A percentile compares a stretch with the other conserved stretches of the same genome.
These are phyloP conservation scores for Esox niger DNA, from an alignment of 2,113 vertebrate species.

Conservation along the genomic window DNA sequence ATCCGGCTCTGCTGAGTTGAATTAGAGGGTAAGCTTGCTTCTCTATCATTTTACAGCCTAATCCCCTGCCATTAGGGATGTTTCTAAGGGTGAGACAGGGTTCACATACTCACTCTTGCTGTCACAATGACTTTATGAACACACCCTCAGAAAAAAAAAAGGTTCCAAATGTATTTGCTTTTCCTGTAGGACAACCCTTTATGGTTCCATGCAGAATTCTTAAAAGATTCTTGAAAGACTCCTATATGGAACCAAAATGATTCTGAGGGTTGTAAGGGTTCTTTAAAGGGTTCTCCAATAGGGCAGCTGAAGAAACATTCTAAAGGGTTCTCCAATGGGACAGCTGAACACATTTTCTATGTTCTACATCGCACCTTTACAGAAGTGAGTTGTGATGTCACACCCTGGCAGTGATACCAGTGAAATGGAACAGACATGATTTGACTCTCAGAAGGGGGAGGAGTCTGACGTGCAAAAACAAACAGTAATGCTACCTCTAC, in stretches of 20 bases:
- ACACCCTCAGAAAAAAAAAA: too few species aligned
- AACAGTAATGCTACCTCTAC: background rate
- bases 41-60: background rate
- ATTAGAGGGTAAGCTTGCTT: background rate
- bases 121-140: background rate
- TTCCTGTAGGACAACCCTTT: too few species aligned
- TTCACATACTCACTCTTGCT: background rate
- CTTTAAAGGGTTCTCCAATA: too few species aligned
- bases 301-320: too few species aligned
- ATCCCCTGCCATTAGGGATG: slow-evolving; percentile 14
- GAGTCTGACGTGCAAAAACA: background rate
- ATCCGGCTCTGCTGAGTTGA: background rate
- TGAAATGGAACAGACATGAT: background rate
- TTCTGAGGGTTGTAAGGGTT: too few species aligned
- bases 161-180: too few species aligned
- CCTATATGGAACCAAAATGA: too few species aligned
- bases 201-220: too few species aligned
- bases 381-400: background rate
- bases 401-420: background rate
- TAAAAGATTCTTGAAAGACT: too few species aligned
- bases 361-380: too few species aligned
- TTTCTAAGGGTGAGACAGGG: background rate
- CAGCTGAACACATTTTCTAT: too few species aligned
- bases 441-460: slow-evolving; percentile 11
- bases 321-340: too few species aligned